Evolutionary conservation across 2,797 vertebrate genomes (phyloP), one percentile per base, ranked within the genome.

Genomic region (Diplodus sargus): DNA sequence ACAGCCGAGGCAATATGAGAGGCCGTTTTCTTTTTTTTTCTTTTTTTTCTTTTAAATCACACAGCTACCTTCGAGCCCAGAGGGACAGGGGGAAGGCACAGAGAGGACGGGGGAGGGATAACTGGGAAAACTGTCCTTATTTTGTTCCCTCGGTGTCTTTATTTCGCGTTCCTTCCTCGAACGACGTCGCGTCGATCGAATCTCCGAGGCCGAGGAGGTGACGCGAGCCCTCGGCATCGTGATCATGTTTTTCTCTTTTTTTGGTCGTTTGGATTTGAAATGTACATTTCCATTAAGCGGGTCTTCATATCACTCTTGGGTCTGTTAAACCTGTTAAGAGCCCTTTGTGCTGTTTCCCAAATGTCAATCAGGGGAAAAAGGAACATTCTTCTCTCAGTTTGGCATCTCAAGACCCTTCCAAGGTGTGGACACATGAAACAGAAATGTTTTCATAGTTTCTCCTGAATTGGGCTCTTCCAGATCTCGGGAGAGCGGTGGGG

Each of bases 1-100:
- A 92, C 91, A 69, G 90, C 87, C 89, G 65, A 91, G 90, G 93
- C 93, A 93, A 95, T 95, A 95, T 93, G 94, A 94, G 92, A 93
- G 91, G 89, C 89, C 91, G 88, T 82, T 91, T 92, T 90, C 82
- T 30, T 30, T 30, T 30, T 30, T 30, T 82, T 91, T 92, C 90
- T 83, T 30, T 30, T 30, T 30, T 30, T 30, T 25, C 3, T 25
- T 25, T 25, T 25, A 83, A 94, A 94, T 93, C 92, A 92, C 90
- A 92, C 84, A 25, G 82, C 88, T 73, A 86, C 83, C 86, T 25
- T 85, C 25, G 57, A 89, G 89, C 91, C 92, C 89, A 79, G 82
- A 68, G 91, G 90, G 91, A 90, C 75, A 22, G 54, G 80, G 67
- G 85, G 60, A 42, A 86, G 84, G 78, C 74, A 74, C 56, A 47